Evolutionary conservation across 2,888 invertebrate species (phyloP), one percentile per base, ranked within the genome.

Genomic region (Hyposoter dolosus): DNA sequence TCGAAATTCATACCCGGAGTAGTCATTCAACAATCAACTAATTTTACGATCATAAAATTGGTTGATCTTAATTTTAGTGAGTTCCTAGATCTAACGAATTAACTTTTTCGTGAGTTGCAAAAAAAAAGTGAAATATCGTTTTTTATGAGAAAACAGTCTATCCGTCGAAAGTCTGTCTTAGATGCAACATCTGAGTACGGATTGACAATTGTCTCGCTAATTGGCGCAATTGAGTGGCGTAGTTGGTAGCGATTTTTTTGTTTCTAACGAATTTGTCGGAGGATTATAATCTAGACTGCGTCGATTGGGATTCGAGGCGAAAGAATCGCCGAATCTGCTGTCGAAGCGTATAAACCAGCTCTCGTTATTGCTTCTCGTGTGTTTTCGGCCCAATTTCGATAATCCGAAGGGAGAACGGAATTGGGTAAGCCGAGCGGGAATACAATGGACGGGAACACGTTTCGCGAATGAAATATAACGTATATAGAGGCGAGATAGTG

Each of bases 361-460:
- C 69, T 69, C 82, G 77, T 86, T 78, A 87, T 80, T 83, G 83
- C 78, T 85, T 83, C 83, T 76, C 69, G 77, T 71, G 76, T 69
- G 82, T 82, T 79, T 87, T 82, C 80, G 74, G 86, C 72, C 82
- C 86, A 86, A 88, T 88, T 88, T 86, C 77, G 83, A 86, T 88
- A 87, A 88, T 87, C 88, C 88, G 71, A 23, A 74, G 60, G 71
- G 50, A 78, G 80, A 53, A 50, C 66, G 72, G 71, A 50, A 47
- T 60, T 47, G 72, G 50, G 53, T 43, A 69, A 65, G 66, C 50
- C 50, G 75, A 23, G 32, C 50, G 53, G 50, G 68, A 56, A 47
- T 68, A 63, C 60, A 68, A 60, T 56, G 50, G 28, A 71, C 35
- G 75, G 32, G 23, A 75, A 56, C 47, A 23, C 47, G 40, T 47